Evolutionary conservation across 2,113 vertebrate genomes (phyloP), one percentile per base, ranked within the genome.

Genomic region (Ivindomyrus marchei): DNA sequence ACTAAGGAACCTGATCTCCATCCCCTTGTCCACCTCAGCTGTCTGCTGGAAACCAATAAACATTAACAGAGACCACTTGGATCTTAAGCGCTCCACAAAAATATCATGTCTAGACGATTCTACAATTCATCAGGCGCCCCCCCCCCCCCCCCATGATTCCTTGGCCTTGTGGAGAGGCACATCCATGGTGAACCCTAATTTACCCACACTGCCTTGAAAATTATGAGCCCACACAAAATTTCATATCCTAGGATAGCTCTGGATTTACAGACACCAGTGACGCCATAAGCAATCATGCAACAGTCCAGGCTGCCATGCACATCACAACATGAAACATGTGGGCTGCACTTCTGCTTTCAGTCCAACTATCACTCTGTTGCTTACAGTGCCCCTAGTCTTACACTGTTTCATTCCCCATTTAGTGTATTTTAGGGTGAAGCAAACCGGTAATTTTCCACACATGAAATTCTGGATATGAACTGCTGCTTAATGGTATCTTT

Each of bases 201-300:
- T 80, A 24, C 49, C 24, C 89, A 90, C 90, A 87, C 88, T 91
- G 90, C 90, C 93, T 92, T 90, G 88, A 91, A 90, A 92, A 94
- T 92, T 89, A 91, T 89, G 24, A 90, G 90, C 90, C 91, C 87
- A 53, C 31, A 87, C 24, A 52, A 24, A 85, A 85, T 46, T n/a
- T 21, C 80, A 47, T 10, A 47, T 21, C 19, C 39, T 9, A 19
- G 9, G 45, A 47, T 47, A 84, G 39, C 80, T 84, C 19, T 46
- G 36, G 45, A 84, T 47, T 24, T 84, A 47, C 19, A 84, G 39
- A 84, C 17, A 39, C 77, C 39, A 46, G 36, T 39, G 7, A 84
- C 45, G 7, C 70, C 31, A 39, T 36, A 39, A 77, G 31, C 13
- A 19, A 39, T 80, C 74, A 42, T 80, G 31, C 15, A 39, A 6